These are phyloP conservation scores for Pararge aegeria DNA, from an alignment of 1,140 invertebrate species.

Conservation along the genomic window DNA sequence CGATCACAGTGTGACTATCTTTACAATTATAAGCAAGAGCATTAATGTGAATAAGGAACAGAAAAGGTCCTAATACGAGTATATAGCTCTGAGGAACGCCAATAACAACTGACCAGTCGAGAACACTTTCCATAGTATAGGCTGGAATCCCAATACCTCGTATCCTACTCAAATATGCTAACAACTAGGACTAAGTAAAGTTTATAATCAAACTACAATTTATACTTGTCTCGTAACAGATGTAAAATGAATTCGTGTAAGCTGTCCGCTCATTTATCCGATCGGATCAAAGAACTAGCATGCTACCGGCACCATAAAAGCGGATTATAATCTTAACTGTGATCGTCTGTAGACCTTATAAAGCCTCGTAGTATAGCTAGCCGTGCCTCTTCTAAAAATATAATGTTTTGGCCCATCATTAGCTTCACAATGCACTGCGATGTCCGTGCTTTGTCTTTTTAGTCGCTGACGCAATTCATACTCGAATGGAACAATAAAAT, in stretches of 20 bases:
- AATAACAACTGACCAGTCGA: too few species aligned
- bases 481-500: slow-evolving; percentile 68
- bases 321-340: slow-evolving; percentile 47
- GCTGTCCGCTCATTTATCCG: slow-evolving; percentile 6
- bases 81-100: too few species aligned
- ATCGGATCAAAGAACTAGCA: slow-evolving; percentile 15
- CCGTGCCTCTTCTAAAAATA: slow-evolving; percentile 65
- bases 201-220: too few species aligned
- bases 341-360: slow-evolving; percentile 56
- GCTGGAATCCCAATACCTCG: too few species aligned
- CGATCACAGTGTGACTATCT: too few species aligned
- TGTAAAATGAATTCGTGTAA: neutral
- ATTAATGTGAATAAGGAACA: too few species aligned
- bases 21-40: too few species aligned
- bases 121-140: too few species aligned
- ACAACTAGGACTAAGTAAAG: too few species aligned
- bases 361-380: slow-evolving; percentile 39
- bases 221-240: too few species aligned
- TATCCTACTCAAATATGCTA: too few species aligned
- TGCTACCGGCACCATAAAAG: slow-evolving; percentile 68
- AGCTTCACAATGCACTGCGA: slow-evolving; percentile 60
- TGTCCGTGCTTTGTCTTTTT: slow-evolving; percentile 75
- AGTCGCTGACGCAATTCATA: slow-evolving; percentile 74
- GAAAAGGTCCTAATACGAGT: too few species aligned
- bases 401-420: slow-evolving; percentile 77